Conservation (phyloP, 2,113 vertebrate genomes). For the Anthoscopus minutus region DNA sequence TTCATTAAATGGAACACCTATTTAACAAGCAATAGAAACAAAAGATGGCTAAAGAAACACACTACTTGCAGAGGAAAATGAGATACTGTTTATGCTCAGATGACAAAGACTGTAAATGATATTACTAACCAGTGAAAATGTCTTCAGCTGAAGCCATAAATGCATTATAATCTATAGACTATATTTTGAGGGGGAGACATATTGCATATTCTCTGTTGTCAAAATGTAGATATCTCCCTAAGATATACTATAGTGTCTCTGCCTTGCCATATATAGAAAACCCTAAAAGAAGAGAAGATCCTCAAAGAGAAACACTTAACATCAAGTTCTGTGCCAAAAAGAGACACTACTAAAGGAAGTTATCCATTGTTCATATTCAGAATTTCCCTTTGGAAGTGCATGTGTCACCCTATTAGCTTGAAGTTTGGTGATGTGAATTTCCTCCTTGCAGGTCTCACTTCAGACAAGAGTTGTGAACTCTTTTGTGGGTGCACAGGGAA, state of each 20-base stretch:
- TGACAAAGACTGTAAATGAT: background rate
- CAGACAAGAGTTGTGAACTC: background rate
- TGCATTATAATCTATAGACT: background rate
- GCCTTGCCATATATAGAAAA: background rate
- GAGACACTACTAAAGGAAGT: background rate
- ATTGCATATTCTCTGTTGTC: background rate
- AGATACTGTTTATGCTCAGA: background rate
- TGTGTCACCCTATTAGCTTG: background rate
- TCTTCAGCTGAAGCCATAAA: background rate
- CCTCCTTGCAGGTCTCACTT: background rate
- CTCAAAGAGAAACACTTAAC: background rate
- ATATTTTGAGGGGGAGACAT: background rate
- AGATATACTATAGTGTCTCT: background rate
- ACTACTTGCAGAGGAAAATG: background rate
- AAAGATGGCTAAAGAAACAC: background rate
- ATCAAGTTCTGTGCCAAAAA: background rate
- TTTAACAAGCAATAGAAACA: background rate
- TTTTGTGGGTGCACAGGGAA: background rate
- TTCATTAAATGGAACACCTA: background rate
- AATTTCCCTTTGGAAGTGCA: background rate
- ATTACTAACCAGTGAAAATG: rapidly evolving
- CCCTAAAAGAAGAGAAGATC: background rate
- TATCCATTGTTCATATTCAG: background rate
- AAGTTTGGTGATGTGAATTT: background rate
- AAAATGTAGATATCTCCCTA: background rate